These are phyloP conservation scores for Nomia melanderi DNA, from an alignment of 1,140 invertebrate genomes.

Conservation along the genomic window DNA sequence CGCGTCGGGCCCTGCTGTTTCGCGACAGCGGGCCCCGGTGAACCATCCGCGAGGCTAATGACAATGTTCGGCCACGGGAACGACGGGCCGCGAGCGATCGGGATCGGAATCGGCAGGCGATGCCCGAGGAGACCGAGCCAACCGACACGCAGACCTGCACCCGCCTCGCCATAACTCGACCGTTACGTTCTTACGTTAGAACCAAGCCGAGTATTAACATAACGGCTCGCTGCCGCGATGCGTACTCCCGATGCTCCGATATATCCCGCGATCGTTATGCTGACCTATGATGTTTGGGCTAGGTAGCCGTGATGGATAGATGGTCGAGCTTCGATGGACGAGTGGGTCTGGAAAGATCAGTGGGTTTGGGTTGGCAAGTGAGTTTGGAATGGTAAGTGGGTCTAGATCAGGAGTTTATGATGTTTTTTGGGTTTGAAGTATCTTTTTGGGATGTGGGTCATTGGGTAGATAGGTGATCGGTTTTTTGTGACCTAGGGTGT, in stretches of 20 bases:
- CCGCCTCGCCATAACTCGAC: slow-evolving; percentile 71
- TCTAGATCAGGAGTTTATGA: too few species aligned
- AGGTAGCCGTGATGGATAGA: too few species aligned
- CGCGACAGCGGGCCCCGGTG: neutral
- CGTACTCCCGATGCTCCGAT: slow-evolving; percentile 23
- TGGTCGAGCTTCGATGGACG: too few species aligned
- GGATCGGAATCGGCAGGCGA: neutral
- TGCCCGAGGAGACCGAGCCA: slow-evolving; percentile 32
- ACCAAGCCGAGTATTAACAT: slow-evolving; percentile 76
- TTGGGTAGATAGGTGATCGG: too few species aligned
- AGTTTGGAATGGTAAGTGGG: too few species aligned
- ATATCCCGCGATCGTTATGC: too few species aligned
- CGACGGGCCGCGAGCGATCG: neutral
- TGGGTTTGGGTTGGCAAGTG: too few species aligned
- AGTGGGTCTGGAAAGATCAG: too few species aligned
- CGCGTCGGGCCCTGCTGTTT: slow-evolving; percentile 1
- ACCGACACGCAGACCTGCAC: slow-evolving; percentile 66
- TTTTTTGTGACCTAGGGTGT: too few species aligned
- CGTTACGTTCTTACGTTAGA: slow-evolving; percentile 74
- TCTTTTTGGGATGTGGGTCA: too few species aligned
- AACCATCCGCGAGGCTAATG: slow-evolving; percentile 33
- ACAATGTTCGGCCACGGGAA: slow-evolving; percentile 53
- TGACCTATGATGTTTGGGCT: too few species aligned
- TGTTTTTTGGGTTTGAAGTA: too few species aligned
- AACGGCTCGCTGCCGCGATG: slow-evolving; percentile 71